These are phyloP conservation scores for Latheticus oryzae DNA, from an alignment of 2,888 invertebrate species.

Conservation along the genomic window DNA sequence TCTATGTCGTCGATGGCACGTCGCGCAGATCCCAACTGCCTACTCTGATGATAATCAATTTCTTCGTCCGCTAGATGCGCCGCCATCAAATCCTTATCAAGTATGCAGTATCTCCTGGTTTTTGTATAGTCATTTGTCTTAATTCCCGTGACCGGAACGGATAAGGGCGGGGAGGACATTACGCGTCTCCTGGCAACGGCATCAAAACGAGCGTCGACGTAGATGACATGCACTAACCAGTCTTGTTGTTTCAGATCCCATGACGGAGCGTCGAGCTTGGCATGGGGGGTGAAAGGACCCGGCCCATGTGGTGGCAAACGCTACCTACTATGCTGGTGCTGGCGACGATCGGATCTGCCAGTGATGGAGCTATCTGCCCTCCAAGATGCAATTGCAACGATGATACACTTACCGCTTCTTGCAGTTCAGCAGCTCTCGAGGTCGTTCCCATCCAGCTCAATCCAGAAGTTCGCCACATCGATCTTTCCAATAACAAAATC, in stretches of 20 bases:
- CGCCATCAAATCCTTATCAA: constrained; percentile 55
- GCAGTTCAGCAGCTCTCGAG: constrained; percentile 82
- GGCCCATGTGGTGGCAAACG: constrained; percentile 64
- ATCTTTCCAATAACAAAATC: constrained; percentile 87
- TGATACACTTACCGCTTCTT: constrained; percentile 81
- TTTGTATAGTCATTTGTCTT: constrained; percentile 55
- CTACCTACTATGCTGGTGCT: constrained; percentile 66
- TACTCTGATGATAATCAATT: constrained; percentile 50
- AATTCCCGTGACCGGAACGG: constrained; percentile 52
- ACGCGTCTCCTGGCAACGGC: constrained; percentile 50
- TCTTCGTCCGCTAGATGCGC: constrained; percentile 47
- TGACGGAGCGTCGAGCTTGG: constrained; percentile 61
- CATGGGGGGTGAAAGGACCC: constrained; percentile 64
- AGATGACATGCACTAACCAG: constrained; percentile 39
- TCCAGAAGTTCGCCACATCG: constrained; percentile 85
- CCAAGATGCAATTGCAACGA: constrained; percentile 84
- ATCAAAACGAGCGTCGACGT: constrained; percentile 43
- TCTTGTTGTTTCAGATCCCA: constrained; percentile 61
- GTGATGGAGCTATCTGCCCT: constrained; percentile 72
- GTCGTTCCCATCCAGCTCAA: constrained; percentile 91
- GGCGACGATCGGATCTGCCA: constrained; percentile 60
- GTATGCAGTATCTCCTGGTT: constrained; percentile 55
- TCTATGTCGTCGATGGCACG: constrained; percentile 29
- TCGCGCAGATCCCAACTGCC: constrained; percentile 38
- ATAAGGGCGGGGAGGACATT: constrained; percentile 49